phyloP scores from a whole-genome alignment of 2,797 vertebrate species.

The Liparis tanakae region DNA sequence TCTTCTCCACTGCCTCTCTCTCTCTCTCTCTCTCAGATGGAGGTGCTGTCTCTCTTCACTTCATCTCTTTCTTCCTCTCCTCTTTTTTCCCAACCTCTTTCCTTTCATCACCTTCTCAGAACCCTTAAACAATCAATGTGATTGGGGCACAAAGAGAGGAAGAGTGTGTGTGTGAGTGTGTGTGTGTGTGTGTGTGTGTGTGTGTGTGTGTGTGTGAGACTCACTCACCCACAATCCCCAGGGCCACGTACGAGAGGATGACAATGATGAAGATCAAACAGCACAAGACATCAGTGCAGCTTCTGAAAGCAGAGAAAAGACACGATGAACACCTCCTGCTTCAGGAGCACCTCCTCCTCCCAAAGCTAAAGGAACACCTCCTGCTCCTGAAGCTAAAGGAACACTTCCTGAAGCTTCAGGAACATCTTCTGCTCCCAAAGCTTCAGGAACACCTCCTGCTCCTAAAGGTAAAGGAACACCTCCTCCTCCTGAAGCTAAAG shows the following conservation, averaged over 20 bases:
- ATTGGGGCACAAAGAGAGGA: too few species aligned
- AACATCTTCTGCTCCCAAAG: too few species aligned
- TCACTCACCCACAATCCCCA: constrained; percentile 91
- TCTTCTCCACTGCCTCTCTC: constrained; percentile 1
- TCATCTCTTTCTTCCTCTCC: constrained; percentile 6
- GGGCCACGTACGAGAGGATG: constrained; percentile 85
- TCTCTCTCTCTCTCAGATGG: not conserved
- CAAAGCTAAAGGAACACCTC: not conserved
- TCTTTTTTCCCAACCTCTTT: constrained; percentile 8
- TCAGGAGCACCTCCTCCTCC: not conserved
- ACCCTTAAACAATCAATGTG: not conserved
- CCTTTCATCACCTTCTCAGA: constrained; percentile 2
- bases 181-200: constrained; percentile 20
- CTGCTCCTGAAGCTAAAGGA: too few species aligned
- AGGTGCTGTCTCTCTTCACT: not conserved
- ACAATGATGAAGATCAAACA: constrained; percentile 88
- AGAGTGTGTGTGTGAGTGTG: constrained; percentile 18
- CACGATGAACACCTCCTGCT: not conserved
- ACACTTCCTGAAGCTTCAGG: too few species aligned
- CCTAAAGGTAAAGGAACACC: too few species aligned
- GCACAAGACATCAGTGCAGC: constrained; percentile 89
- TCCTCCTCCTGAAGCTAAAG: too few species aligned
- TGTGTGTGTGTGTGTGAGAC: constrained; percentile 55
- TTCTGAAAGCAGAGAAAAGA: constrained; percentile 70
- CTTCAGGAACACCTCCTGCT: too few species aligned